These are phyloP conservation scores for Danio tinwini DNA, from an alignment of 2,797 vertebrate genomes.

Conservation along the genomic window DNA sequence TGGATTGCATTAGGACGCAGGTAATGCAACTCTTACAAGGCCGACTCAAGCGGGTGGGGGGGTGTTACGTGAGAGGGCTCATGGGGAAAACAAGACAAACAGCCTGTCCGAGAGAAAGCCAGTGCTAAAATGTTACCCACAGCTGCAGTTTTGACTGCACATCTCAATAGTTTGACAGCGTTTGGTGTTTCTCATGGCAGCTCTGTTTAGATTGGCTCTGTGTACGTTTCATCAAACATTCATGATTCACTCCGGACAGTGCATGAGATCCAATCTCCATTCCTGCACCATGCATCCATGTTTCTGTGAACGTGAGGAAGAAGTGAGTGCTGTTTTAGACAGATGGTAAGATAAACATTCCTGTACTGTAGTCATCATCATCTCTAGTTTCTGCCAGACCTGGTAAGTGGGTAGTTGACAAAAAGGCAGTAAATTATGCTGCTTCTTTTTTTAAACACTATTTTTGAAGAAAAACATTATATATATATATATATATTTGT, in stretches of 20 bases:
- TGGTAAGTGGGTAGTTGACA: neutral
- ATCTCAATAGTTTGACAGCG: constrained; percentile 72
- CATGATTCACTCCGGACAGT: constrained; percentile 69
- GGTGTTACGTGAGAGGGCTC: constrained; percentile 29
- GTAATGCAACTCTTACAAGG: constrained; percentile 80
- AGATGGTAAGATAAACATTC: constrained; percentile 48
- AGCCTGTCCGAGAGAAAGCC: constrained; percentile 55
- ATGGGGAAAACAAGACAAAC: constrained; percentile 37
- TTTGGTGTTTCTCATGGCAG: constrained; percentile 70
- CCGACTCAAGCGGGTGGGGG: neutral
- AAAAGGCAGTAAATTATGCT: too few relatives aligned
- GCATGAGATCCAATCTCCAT: constrained; percentile 51
- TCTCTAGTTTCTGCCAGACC: neutral
- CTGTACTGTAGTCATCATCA: constrained; percentile 18
- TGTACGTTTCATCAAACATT: constrained; percentile 71
- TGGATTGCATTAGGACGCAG: constrained; percentile 81
- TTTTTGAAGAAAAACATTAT: too few relatives aligned
- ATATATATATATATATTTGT: too few relatives aligned
- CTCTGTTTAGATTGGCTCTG: constrained; percentile 70
- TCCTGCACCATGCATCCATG: constrained; percentile 55
- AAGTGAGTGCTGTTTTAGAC: constrained; percentile 21
- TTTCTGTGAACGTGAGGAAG: constrained; percentile 54
- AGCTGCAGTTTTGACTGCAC: constrained; percentile 70
- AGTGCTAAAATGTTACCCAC: constrained; percentile 58
- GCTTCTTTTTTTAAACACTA: too few relatives aligned